Conservation (phyloP, 1,140 invertebrate genomes). For the Procambarus virginalis region DNA sequence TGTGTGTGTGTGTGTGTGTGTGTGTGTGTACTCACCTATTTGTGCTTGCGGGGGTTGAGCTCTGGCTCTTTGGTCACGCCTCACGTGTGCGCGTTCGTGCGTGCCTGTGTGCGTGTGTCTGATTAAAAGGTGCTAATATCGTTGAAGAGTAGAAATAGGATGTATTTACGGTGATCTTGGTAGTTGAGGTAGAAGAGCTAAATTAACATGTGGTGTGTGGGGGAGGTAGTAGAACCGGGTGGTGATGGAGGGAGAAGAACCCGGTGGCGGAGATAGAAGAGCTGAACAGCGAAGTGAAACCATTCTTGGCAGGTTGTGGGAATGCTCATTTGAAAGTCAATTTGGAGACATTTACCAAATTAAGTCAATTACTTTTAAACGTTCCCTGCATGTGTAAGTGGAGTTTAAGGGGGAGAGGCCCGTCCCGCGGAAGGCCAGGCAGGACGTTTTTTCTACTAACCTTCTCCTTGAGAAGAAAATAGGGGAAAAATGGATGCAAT, state of each 20-base stretch:
- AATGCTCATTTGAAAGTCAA: conserved; percentile 63
- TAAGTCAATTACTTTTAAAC: conserved; percentile 64
- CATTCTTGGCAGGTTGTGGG: conserved; percentile 56
- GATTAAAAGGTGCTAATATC: too few relatives aligned
- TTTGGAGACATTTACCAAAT: conserved; percentile 62
- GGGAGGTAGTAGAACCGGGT: not conserved
- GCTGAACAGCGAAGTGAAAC: conserved; percentile 16
- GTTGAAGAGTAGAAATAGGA: too few relatives aligned
- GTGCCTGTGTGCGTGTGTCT: too few relatives aligned
- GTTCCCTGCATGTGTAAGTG: conserved; percentile 59
- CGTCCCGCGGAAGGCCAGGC: not conserved
- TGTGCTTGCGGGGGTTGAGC: too few relatives aligned
- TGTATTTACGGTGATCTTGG: too few relatives aligned
- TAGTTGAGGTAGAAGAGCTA: too few relatives aligned
- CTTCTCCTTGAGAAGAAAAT: not conserved
- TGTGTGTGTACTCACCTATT: too few relatives aligned
- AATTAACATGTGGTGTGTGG: too few relatives aligned
- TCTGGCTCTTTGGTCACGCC: too few relatives aligned
- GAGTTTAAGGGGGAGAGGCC: not conserved
- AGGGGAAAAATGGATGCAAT: too few relatives aligned
- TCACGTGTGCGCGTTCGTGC: too few relatives aligned
- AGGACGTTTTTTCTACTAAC: not conserved
- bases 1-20: too few relatives aligned
- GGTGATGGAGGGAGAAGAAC: not conserved
- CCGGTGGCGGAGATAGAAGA: not conserved